These are phyloP conservation scores for Argyresthia goedartella DNA, from an alignment of 2,888 invertebrate genomes.

Conservation along the genomic window DNA sequence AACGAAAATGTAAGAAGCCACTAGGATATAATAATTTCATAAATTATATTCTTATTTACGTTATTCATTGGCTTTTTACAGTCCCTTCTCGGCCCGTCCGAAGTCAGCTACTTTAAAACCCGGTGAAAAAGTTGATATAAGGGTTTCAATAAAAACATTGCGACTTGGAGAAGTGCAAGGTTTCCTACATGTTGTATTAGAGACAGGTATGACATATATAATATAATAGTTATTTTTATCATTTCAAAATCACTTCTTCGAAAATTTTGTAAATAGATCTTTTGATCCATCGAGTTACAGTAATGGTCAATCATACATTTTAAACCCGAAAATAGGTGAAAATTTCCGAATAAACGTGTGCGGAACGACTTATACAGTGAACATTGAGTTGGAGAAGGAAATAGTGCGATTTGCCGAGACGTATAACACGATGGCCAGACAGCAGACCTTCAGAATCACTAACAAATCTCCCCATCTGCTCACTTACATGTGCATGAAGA, in stretches of 20 bases:
- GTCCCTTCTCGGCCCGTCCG: slow-evolving; percentile 67
- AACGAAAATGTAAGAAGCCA: slow-evolving; percentile 34
- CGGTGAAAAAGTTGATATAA: slow-evolving; percentile 56
- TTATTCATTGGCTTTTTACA: slow-evolving; percentile 20
- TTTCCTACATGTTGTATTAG: slow-evolving; percentile 31
- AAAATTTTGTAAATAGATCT: too few relatives aligned
- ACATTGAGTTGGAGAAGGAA: slow-evolving; percentile 59
- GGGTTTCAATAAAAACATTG: slow-evolving; percentile 61
- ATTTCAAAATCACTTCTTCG: too few relatives aligned
- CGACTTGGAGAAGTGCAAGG: slow-evolving; percentile 48
- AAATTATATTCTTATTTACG: too few relatives aligned
- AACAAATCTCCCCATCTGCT: slow-evolving; percentile 69
- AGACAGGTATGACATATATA: slow-evolving; percentile 37
- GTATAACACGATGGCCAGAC: slow-evolving; percentile 67
- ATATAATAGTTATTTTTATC: neutral
- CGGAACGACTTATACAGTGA: slow-evolving; percentile 54
- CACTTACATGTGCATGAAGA: slow-evolving; percentile 71
- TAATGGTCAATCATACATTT: too few relatives aligned
- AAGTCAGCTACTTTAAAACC: slow-evolving; percentile 59
- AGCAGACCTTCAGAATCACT: slow-evolving; percentile 56
- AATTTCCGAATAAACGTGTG: slow-evolving; percentile 47
- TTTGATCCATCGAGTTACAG: too few relatives aligned
- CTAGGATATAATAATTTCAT: too few relatives aligned
- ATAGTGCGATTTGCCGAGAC: slow-evolving; percentile 68
- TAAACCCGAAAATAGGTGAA: slow-evolving; percentile 48